phyloP scores from a whole-genome alignment of 2,888 invertebrate species.

The Macrosoma leucophasiata region DNA sequence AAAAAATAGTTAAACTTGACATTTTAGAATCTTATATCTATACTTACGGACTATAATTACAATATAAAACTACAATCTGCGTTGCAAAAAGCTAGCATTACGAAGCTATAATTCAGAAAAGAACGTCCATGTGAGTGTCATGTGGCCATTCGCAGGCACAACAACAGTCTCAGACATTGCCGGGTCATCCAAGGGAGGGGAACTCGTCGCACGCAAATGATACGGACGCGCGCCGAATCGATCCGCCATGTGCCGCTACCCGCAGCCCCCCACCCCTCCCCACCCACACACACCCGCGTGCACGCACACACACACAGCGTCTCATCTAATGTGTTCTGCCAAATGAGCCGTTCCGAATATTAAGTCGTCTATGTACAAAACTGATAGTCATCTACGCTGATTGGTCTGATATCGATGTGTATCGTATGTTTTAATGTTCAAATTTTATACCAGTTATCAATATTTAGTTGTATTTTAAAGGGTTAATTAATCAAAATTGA shows the following conservation, averaged over 20 bases:
- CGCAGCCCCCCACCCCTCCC: slow-evolving; percentile 29
- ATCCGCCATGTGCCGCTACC: slow-evolving; percentile 49
- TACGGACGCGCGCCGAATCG: slow-evolving; percentile 66
- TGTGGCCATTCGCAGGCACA: slow-evolving; percentile 22
- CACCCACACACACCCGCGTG: slow-evolving; percentile 51
- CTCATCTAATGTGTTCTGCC: slow-evolving; percentile 64
- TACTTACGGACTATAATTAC: too few relatives aligned
- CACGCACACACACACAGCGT: slow-evolving; percentile 34
- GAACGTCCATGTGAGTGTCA: slow-evolving; percentile 28
- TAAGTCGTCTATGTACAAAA: slow-evolving; percentile 36
- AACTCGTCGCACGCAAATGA: slow-evolving; percentile 65
- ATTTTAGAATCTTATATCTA: too few relatives aligned
- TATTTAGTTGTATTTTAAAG: too few relatives aligned
- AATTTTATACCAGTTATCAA: too few relatives aligned
- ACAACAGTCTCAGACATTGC: slow-evolving; percentile 27
- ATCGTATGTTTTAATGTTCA: too few relatives aligned
- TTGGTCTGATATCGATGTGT: too few relatives aligned
- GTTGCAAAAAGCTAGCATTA: too few relatives aligned
- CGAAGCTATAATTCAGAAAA: not conserved
- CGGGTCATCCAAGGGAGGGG: slow-evolving; percentile 35
- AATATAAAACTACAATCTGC: too few relatives aligned
- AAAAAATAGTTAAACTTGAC: too few relatives aligned
- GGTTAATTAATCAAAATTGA: too few relatives aligned
- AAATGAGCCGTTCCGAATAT: slow-evolving; percentile 66
- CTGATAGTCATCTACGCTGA: slow-evolving; percentile 33